Conservation (phyloP, 2,113 vertebrate species). For the Dasyprocta punctata region DNA sequence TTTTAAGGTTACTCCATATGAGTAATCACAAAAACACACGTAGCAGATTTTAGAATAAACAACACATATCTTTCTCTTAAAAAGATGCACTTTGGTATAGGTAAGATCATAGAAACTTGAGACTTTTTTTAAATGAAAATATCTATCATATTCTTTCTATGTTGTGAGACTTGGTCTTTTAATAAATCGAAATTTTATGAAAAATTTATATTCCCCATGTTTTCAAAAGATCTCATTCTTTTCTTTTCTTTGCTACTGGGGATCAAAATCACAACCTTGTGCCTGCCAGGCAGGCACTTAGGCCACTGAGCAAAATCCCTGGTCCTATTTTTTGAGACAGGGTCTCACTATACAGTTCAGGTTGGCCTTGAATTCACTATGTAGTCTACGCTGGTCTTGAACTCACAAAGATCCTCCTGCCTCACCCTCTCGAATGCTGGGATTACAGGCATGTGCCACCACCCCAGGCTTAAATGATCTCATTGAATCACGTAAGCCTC, state of each 20-base stretch:
- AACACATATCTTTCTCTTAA: neutral
- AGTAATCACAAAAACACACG: neutral
- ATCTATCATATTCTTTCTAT: neutral
- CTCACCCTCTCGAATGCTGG: too few relatives aligned
- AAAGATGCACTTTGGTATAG: neutral
- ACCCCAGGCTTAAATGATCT: too few relatives aligned
- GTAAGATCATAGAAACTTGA: neutral
- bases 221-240: slow-evolving; percentile 39
- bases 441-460: too few relatives aligned
- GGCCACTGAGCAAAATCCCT: too few relatives aligned
- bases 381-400: too few relatives aligned
- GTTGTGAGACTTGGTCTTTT: neutral
- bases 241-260: too few relatives aligned
- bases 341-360: too few relatives aligned
- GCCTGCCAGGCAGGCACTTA: too few relatives aligned
- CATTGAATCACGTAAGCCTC: slow-evolving; percentile 31
- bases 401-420: too few relatives aligned
- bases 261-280: too few relatives aligned
- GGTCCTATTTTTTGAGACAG: too few relatives aligned
- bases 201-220: neutral
- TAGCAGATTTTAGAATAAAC: neutral
- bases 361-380: too few relatives aligned
- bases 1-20: neutral
- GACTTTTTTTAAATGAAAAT: slow-evolving; percentile 45
- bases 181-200: neutral